Base-by-base conservation (phyloP, 92 coral and sea anemone species). In the Paramuricea clavata region DNA sequence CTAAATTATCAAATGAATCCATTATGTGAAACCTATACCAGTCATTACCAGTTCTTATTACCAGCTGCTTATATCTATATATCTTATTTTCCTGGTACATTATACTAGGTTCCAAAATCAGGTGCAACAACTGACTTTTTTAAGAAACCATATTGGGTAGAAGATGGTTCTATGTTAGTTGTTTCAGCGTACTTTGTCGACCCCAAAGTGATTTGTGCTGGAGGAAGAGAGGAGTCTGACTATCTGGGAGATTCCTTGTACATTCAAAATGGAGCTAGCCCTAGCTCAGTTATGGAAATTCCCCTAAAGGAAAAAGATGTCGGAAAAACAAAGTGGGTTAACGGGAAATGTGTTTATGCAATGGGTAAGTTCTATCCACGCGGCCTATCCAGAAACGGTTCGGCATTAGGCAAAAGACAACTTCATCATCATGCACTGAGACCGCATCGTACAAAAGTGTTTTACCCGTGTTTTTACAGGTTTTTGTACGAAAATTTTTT, bases 101-200 rank as follows among this genome's bases (percentile, higher is more conserved):
- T 8, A 39, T 71, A 26, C 5, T 47, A 95, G 98, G 85, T 90
- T 19, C 87, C 90, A 11, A 92, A 85, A 60, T 83, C 93, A 17
- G 67, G 87, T 72, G 87, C 91, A 10, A 83, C 76, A 25, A 0
- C 2, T 0, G 30, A 21, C 9, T 78, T 56, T 12, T 78, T 34
- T 13, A 74, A 75, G 71, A 82, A 72, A 21, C 42, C 81, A 0
- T 93, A 93, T 2, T 96, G 97, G 98, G 79, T 94, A 17, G 74
- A 80, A 15, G 99, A 96, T 27, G 95, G 95, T 9, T 67, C 87
- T 34, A 76, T 86, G 91, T 91, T 93, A 75, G 99, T 96, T 50
- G 86, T 96, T 75, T 94, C 99, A 5, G 99, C 95, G 11, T 96
- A 96, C 90, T 96, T 96, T 67, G 87, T 86, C 60, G 85, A 93